phyloP scores from a whole-genome alignment of 2,797 vertebrate species.

The Simalia tracyae region DNA sequence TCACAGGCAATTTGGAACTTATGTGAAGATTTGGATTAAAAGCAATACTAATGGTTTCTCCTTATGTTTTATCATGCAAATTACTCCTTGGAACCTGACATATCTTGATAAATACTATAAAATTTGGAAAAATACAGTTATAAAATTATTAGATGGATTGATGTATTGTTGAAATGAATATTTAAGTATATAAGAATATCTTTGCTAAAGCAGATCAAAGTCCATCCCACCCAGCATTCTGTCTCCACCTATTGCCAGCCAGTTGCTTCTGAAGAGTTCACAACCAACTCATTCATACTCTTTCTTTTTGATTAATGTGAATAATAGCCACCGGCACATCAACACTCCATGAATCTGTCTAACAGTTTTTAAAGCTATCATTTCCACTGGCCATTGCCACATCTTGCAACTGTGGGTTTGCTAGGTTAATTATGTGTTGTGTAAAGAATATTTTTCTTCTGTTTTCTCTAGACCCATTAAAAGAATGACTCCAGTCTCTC shows the following conservation, averaged over 20 bases:
- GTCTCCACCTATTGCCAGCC: neutral
- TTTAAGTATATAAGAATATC: neutral
- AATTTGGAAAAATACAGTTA: neutral
- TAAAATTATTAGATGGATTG: neutral
- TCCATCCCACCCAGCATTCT: neutral
- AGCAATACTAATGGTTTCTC: slow-evolving; percentile 5
- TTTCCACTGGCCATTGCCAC: neutral
- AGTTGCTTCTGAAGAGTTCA: neutral
- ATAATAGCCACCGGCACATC: neutral
- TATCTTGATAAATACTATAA: neutral
- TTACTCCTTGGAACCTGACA: neutral
- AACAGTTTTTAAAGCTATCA: neutral
- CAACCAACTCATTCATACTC: neutral
- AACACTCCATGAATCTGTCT: neutral
- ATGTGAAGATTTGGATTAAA: neutral
- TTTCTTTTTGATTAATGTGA: neutral
- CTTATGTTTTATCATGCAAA: neutral
- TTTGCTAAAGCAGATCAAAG: neutral
- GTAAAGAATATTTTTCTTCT: neutral
- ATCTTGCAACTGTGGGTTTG: neutral
- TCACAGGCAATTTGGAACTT: neutral
- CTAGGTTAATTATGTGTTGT: neutral
- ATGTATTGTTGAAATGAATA: neutral
- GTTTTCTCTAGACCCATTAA: neutral
- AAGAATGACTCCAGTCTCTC: neutral